These are phyloP conservation scores for Chondrosia reniformis DNA, from an alignment of 37 sponge, comb jelly and placozoan genomes.

Conservation along the genomic window DNA sequence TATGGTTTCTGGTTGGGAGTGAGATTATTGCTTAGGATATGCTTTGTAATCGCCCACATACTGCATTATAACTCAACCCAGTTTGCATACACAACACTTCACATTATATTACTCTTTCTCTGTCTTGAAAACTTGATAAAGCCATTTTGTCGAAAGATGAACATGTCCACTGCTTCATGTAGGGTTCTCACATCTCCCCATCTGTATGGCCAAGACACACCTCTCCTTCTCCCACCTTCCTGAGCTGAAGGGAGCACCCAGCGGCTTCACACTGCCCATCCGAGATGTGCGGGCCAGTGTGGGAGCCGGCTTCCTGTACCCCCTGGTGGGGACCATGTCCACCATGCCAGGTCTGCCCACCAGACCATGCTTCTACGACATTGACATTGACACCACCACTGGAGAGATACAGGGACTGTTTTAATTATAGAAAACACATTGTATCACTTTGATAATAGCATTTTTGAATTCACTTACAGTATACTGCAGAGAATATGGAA, in stretches of 20 bases:
- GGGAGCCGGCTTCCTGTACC: constrained; percentile 98
- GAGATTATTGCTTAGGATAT: too few relatives aligned
- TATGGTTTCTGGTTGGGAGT: too few relatives aligned
- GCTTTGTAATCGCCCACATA: too few relatives aligned
- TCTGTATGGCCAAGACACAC: constrained; percentile 99
- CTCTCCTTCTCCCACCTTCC: constrained; percentile 95
- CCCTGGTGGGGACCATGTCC: constrained; percentile 92
- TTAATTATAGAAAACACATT: too few relatives aligned
- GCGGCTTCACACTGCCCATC: constrained; percentile 90
- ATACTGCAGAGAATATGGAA: too few relatives aligned
- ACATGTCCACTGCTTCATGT: not conserved
- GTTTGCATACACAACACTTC: too few relatives aligned
- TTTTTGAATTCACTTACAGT: too few relatives aligned
- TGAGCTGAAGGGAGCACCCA: constrained; percentile 83
- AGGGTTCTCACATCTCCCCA: constrained; percentile 83
- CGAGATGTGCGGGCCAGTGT: constrained; percentile 93
- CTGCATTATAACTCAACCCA: too few relatives aligned
- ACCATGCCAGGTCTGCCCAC: constrained; percentile 99
- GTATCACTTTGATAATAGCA: too few relatives aligned
- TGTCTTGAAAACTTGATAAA: too few relatives aligned
- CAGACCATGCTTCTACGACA: constrained; percentile 94
- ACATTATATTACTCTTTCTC: too few relatives aligned
- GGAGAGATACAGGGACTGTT: constrained; percentile 94
- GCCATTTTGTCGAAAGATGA: too few relatives aligned
- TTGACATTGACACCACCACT: constrained; percentile 88